Percentiles rank a stretch among this genome's conserved stretches.
These are phyloP conservation scores for Microtus ochrogaster DNA, from an alignment of 2,113 vertebrate genomes.

Conservation along the genomic window DNA sequence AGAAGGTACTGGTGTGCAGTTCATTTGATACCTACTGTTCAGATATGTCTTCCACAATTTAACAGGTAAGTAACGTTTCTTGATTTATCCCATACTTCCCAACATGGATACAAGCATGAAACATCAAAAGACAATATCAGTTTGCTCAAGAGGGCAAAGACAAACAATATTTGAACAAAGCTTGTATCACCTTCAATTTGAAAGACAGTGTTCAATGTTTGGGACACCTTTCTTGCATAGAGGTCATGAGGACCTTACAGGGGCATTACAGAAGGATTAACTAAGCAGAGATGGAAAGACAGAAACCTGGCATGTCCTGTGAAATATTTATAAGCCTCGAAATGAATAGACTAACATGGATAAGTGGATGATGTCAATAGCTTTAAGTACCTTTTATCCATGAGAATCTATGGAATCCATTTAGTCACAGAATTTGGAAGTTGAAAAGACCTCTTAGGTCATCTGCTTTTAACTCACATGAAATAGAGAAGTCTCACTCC, in stretches of 20 bases:
- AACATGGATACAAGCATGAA: not conserved
- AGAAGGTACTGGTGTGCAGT: not conserved
- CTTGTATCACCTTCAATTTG: not conserved
- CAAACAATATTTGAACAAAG: conserved; percentile 1
- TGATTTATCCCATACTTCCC: not conserved
- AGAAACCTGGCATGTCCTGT: conserved; percentile 65
- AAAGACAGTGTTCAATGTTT: not conserved
- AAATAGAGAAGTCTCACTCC: not conserved
- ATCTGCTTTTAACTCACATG: conserved; percentile 14
- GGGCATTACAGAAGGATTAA: conserved; percentile 72
- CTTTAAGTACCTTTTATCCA: conserved; percentile 74
- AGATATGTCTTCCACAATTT: not conserved
- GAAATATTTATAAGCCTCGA: conserved; percentile 77
- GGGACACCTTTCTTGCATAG: conserved; percentile 22
- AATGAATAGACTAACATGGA: conserved; percentile 65
- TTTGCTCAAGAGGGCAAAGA: conserved; percentile 13
- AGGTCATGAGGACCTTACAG: conserved; percentile 47
- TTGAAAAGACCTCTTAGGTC: conserved; percentile 46
- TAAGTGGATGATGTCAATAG: conserved; percentile 79
- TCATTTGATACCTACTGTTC: too few relatives aligned
- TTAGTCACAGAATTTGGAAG: conserved; percentile 65
- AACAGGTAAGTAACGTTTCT: not conserved
- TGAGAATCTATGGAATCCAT: conserved; percentile 47
- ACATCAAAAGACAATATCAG: not conserved
- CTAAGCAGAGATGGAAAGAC: conserved; percentile 67